Conservation (phyloP, 1,140 invertebrate species). For the Heliconius hermathena region DNA sequence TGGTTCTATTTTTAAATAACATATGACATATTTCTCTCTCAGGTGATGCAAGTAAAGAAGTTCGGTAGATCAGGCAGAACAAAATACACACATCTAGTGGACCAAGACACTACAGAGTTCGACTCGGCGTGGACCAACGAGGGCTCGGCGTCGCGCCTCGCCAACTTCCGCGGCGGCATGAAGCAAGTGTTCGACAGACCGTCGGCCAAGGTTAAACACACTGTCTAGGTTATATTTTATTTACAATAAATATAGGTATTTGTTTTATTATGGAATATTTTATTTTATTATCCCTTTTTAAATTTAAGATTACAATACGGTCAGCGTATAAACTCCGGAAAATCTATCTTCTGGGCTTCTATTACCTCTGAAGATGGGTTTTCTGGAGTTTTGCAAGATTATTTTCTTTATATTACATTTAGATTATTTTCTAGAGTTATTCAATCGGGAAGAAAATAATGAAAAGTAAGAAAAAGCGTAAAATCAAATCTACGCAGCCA, state of each 20-base stretch:
- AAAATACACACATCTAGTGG: conserved; percentile 99
- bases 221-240: neutral
- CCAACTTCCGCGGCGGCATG: conserved; percentile 96
- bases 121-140: conserved; percentile 98
- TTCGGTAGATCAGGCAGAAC: conserved; percentile 99
- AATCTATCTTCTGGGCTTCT: no score
- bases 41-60: conserved; percentile 99
- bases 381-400: no score
- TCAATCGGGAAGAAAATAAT: no score
- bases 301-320: no score
- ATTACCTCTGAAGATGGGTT: no score
- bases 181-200: conserved; percentile 97
- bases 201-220: conserved; percentile 85
- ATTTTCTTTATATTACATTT: no score
- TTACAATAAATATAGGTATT: no score
- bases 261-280: neutral
- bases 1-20: neutral
- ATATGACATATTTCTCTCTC: conserved; percentile 3
- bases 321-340: no score
- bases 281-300: neutral
- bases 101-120: conserved; percentile 99
- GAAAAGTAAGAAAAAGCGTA: no score
- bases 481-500: no score
- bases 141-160: conserved; percentile 90
- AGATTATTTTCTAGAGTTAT: no score